Evolutionary conservation across 2,797 vertebrate genomes (phyloP).

Genomic region (Fundulus diaphanus): DNA sequence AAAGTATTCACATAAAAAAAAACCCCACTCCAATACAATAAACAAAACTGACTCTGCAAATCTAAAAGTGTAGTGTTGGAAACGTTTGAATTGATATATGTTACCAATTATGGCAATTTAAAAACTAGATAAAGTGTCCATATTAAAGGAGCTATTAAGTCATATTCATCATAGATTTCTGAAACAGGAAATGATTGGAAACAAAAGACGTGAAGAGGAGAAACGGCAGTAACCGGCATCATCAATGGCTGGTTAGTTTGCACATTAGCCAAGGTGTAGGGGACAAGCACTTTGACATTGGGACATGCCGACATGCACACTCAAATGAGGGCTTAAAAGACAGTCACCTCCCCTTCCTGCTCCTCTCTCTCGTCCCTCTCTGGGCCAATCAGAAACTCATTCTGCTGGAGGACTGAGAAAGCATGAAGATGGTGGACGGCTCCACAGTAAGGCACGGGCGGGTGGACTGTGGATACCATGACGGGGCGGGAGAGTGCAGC

Average conservation of each 20-base stretch:
- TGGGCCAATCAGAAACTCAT: constrained; percentile 93
- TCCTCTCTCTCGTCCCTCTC: constrained; percentile 69
- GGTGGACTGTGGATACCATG: constrained; percentile 86
- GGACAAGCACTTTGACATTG: constrained; percentile 34
- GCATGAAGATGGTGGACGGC: constrained; percentile 99
- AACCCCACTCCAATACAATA: neutral
- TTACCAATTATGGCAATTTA: neutral
- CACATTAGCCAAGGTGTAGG: constrained; percentile 25
- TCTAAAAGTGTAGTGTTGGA: neutral
- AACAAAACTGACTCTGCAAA: neutral
- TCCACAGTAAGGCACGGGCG: constrained; percentile 98
- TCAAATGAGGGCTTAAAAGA: constrained; percentile 59
- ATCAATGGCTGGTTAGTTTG: constrained; percentile 43
- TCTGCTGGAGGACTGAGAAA: constrained; percentile 99
- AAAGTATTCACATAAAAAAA: neutral
- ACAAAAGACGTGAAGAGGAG: constrained; percentile 1
- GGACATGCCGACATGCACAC: constrained; percentile 64
- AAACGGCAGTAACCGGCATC: neutral
- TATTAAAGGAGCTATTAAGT: neutral
- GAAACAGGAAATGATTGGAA: constrained; percentile 9
- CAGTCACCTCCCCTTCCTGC: constrained; percentile 86
- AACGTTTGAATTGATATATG: neutral
- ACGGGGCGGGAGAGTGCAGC: constrained; percentile 69
- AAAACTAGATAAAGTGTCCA: constrained; percentile 4
- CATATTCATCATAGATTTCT: constrained; percentile 13